Conservation (phyloP, 2,888 invertebrate genomes). For the Tenthredo mesomela region DNA sequence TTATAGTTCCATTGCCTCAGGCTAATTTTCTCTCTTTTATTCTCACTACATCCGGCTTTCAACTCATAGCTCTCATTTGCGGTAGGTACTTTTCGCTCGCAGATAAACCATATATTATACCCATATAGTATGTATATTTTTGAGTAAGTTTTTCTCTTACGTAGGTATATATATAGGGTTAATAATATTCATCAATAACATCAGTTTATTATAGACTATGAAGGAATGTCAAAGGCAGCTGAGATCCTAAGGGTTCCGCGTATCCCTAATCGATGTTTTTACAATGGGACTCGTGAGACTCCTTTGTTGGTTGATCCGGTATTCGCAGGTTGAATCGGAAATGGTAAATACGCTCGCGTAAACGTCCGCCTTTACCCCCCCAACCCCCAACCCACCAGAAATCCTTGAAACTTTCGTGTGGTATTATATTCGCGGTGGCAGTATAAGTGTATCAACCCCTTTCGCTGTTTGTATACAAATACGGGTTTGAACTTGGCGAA, state of each 20-base stretch:
- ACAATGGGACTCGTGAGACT: conserved; percentile 4
- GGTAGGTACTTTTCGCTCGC: background rate
- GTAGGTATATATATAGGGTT: too few relatives aligned
- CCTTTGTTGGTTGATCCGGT: conserved; percentile 33
- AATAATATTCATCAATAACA: conserved; percentile 12
- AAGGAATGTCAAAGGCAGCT: conserved; percentile 23
- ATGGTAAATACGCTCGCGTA: conserved; percentile 23
- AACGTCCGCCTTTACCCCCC: conserved; percentile 20
- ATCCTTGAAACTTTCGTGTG: conserved; percentile 33
- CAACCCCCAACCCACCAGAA: background rate
- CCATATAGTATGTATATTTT: background rate
- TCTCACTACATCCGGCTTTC: conserved; percentile 54
- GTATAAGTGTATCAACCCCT: conserved; percentile 37
- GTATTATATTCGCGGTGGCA: conserved; percentile 32
- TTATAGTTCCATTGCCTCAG: conserved; percentile 72
- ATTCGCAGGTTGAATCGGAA: conserved; percentile 43
- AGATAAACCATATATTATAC: background rate
- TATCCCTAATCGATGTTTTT: conserved; percentile 43
- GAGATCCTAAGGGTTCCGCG: background rate
- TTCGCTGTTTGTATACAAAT: conserved; percentile 39
- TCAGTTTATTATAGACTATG: background rate
- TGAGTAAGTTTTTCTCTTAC: background rate
- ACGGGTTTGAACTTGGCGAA: conserved; percentile 11
- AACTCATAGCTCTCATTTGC: conserved; percentile 46
- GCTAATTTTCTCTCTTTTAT: conserved; percentile 56